Base-by-base conservation (phyloP, 1,140 invertebrate species). In the Galleria mellonella region DNA sequence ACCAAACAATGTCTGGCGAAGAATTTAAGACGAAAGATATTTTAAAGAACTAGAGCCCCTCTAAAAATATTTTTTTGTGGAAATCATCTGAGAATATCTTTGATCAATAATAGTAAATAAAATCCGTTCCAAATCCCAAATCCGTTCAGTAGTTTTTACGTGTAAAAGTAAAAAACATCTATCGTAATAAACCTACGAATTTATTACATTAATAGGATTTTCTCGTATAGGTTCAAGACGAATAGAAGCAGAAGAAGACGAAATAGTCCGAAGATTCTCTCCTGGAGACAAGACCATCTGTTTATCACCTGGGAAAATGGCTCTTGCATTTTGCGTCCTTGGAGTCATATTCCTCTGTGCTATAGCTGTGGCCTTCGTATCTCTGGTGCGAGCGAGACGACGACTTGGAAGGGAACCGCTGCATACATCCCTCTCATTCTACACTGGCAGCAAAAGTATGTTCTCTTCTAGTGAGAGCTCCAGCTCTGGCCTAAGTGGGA, bases 261-360 rank as follows among this genome's bases (percentile, higher is more conserved):
- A 72, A 35, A 68, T 75, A 23, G 65, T 75, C 0, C 53, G 74
- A 38, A 64, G 74, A 4, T 83, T 85, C 46, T 85, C 88, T 27
- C 87, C 88, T 0, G 88, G 89, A 27, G 89, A 90, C 51, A 87
- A 87, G 48, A 88, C 89, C n/a, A 88, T 93, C n/a, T 93, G 92
- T 55, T 73, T 93, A 39, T 92, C 91, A 13, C 89, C 91, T 4
- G 90, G 91, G 1, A 92, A 91, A 84, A 89, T 93, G 88, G 91
- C 91, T 5, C 77, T 92, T 17, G 89, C 91, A 0, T 92, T 93
- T 52, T 91, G 90, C 48, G 71, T 92, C 0, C 70, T 93, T 48
- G 90, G 92, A 7, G 60, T 92, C 3, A 89, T 93, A 37, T 91
- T 93, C 58, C 68, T 93, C 2, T 83, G 89, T 27, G 91, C 91